Evolutionary conservation across 2,888 invertebrate species (phyloP).

Genomic region (Cephus pygmeus): DNA sequence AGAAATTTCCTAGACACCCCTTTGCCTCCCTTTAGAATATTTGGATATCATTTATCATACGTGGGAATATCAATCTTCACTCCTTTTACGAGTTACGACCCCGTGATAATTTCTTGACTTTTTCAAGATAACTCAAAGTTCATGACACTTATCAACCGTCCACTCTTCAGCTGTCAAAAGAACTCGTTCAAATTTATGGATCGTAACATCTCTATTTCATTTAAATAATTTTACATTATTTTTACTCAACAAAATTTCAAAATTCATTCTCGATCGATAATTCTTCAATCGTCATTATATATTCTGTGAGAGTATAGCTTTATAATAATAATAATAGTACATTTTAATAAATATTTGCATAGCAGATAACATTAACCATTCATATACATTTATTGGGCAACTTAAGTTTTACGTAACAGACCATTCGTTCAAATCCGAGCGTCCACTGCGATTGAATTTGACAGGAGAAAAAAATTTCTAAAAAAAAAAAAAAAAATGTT

Average conservation of each 20-base stretch:
- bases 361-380: background rate
- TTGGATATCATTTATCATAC: background rate
- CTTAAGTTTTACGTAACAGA: background rate
- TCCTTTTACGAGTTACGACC: background rate
- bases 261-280: background rate
- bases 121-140: background rate
- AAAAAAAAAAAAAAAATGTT: no score
- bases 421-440: background rate
- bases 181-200: background rate
- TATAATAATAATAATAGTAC: background rate
- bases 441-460: background rate
- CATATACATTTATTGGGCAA: background rate
- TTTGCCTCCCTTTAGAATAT: background rate
- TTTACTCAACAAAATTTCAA: background rate
- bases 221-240: background rate
- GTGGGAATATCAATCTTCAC: background rate
- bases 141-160: background rate
- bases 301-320: background rate
- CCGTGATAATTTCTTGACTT: background rate
- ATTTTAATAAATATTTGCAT: background rate
- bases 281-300: background rate
- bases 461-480: background rate
- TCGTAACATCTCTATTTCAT: background rate
- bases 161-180: background rate
- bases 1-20: background rate